Conservation (phyloP, 2,113 vertebrate genomes). For the Tinamus guttatus region DNA sequence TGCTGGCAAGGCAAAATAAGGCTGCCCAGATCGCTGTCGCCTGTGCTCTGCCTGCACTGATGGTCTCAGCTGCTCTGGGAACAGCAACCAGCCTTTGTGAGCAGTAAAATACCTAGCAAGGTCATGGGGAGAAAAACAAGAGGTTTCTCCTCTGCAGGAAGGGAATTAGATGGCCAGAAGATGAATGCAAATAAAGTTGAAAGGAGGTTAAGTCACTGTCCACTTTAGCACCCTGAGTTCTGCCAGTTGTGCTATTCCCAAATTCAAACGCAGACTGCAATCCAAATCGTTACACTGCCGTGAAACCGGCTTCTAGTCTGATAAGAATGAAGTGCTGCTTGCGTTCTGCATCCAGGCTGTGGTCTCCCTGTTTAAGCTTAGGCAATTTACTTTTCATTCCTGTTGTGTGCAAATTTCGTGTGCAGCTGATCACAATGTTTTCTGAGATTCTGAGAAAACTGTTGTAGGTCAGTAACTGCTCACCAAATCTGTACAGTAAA, state of each 20-base stretch:
- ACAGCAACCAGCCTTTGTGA: neutral
- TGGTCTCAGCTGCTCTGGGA: neutral
- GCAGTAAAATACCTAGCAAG: neutral
- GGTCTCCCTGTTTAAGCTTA: neutral
- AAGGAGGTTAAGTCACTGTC: too few species aligned
- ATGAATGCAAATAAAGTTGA: too few species aligned
- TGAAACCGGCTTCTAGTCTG: neutral
- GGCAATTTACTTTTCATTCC: neutral
- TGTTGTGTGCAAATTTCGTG: neutral
- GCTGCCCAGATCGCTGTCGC: neutral
- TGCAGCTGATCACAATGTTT: too few species aligned
- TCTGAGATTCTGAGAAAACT: neutral
- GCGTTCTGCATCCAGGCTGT: neutral
- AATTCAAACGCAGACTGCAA: fast-evolving
- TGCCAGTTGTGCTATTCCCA: neutral
- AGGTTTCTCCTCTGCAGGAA: neutral
- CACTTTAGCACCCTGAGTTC: neutral
- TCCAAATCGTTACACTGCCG: fast-evolving
- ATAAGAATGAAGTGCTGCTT: fast-evolving
- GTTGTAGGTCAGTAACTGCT: neutral
- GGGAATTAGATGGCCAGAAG: neutral
- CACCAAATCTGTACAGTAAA: neutral
- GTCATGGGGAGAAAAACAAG: neutral
- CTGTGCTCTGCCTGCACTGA: neutral
- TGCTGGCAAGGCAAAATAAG: neutral